Evolutionary conservation across 2,888 invertebrate species (phyloP), one percentile per base, ranked within the genome.

Genomic region (Lacanobia oleracea): DNA sequence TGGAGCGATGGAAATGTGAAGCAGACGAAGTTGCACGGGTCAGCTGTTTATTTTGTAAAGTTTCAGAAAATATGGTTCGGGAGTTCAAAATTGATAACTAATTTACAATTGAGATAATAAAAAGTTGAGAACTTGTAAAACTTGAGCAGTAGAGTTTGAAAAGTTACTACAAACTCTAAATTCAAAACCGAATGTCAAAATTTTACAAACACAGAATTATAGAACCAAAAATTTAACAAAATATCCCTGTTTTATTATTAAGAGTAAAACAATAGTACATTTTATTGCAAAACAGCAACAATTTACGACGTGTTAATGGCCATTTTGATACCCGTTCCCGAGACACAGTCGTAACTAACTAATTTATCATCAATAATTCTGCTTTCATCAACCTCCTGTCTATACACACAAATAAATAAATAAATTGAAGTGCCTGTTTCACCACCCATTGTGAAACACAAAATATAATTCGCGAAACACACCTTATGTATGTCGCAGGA

Each of bases 401-500:
- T 33, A 33, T 33, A 33, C 6, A 33, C 5, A 33, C 6, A 33
- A 33, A 33, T 33, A n/a, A n/a, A n/a, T n/a, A n/a, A n/a, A n/a
- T n/a, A 33, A 33, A 33, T 33, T 33, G 33, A 6, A 33, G 33
- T 33, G 27, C 27, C 27, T 27, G 3, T 27, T 27, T 27, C 27
- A 78, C 87, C 87, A 85, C 89, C 81, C 72, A 75, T 83, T 72
- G 86, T 63, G 85, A 45, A 67, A 62, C 60, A 75, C 80, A 71
- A 87, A 85, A 83, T 86, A 86, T 33, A 33, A 33, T 81, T 84
- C 83, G 84, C 86, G 72, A 79, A 83, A 84, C 78, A 88, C 88
- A 90, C 88, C 87, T 89, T 89, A 85, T 67, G 10, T n/a, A 10
- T 14, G n/a, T 33, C 18, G 21, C 33, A 14, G 33, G 1, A 48